A percentile compares a stretch with the other conserved stretches of the same genome.
These are phyloP conservation scores for Alcedo quadribrachys DNA, from an alignment of 2,797 vertebrate species.

Conservation along the genomic window DNA sequence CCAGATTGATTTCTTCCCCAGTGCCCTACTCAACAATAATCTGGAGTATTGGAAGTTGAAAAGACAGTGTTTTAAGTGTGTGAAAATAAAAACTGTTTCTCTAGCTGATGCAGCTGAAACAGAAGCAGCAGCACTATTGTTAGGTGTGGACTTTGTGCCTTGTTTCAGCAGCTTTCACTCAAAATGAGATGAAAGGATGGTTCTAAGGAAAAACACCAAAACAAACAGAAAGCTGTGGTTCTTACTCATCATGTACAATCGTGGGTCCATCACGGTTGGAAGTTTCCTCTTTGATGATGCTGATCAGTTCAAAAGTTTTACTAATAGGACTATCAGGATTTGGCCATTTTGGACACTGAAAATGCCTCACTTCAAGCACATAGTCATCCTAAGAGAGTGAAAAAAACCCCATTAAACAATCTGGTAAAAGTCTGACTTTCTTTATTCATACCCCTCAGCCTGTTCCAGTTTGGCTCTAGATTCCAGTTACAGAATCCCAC, in stretches of 20 bases:
- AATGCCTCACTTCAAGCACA: slow-evolving; percentile 92
- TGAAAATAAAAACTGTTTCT: background rate
- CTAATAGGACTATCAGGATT: slow-evolving; percentile 95
- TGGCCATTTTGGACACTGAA: slow-evolving; percentile 90
- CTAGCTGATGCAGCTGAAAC: background rate
- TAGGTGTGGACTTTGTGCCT: background rate
- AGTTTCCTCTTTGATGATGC: slow-evolving; percentile 86
- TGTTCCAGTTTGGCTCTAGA: background rate
- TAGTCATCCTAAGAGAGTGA: slow-evolving; percentile 88
- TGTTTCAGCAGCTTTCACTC: background rate
- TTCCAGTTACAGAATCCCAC: background rate
- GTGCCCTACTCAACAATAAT: background rate
- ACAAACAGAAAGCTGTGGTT: background rate
- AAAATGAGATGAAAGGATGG: background rate
- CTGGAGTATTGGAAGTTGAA: background rate
- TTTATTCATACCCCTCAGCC: background rate
- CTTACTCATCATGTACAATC: slow-evolving; percentile 94
- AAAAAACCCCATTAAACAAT: background rate
- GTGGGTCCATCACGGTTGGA: slow-evolving; percentile 84
- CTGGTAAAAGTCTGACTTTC: background rate
- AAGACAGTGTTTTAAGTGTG: background rate
- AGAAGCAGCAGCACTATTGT: background rate
- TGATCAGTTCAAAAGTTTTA: slow-evolving; percentile 91
- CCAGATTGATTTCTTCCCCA: background rate
- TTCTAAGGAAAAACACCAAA: background rate